Conservation (phyloP, 2,888 invertebrate species). For the Protophormia terraenovae region DNA sequence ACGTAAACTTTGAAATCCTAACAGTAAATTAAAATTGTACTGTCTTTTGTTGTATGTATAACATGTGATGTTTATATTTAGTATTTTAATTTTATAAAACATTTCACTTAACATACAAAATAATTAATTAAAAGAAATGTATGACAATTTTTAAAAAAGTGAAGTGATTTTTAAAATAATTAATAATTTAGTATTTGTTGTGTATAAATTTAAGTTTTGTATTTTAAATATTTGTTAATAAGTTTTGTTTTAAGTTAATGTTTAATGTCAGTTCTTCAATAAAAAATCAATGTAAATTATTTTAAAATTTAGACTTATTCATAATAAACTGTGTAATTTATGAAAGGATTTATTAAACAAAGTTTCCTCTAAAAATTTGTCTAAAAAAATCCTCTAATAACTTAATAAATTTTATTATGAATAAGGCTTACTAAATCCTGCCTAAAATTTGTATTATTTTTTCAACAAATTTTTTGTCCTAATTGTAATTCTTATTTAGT, state of each 20-base stretch:
- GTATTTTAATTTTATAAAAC: neutral
- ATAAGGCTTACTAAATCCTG: too few species aligned
- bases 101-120: neutral
- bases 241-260: neutral
- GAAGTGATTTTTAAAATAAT: neutral
- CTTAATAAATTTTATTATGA: too few species aligned
- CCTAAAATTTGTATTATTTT: neutral
- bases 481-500: neutral
- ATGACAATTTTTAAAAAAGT: neutral
- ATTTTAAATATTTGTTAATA: neutral
- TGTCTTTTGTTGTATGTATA: conserved; percentile 11
- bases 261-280: too few species aligned
- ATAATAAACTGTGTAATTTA: too few species aligned
- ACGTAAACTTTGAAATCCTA: neutral
- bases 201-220: neutral
- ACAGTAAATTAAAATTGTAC: conserved; percentile 17
- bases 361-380: too few species aligned
- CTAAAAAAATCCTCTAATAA: too few species aligned
- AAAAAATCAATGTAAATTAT: neutral
- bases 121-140: neutral
- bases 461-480: neutral
- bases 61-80: conserved; percentile 4
- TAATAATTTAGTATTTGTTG: neutral
- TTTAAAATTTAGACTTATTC: neutral
- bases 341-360: too few species aligned